phyloP scores from a whole-genome alignment of 1,140 invertebrate genomes.

The Spodoptera litura region DNA sequence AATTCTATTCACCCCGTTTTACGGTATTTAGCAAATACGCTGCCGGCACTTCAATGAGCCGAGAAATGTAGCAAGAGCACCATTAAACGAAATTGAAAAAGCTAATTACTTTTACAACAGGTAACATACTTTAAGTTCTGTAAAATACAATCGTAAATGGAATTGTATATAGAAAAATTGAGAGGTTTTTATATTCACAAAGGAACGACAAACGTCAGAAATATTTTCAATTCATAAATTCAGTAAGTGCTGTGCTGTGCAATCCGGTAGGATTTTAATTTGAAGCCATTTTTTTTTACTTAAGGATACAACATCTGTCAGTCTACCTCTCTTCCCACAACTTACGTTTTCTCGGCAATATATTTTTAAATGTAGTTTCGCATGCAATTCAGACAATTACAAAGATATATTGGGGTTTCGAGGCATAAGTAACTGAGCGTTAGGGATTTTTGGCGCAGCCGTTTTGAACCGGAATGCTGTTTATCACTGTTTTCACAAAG shows the following conservation, averaged over 20 bases:
- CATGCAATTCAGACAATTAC: constrained; percentile 21
- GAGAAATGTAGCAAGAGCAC: neutral
- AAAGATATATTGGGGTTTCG: constrained; percentile 2
- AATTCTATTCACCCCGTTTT: too few species aligned
- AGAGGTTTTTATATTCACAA: too few species aligned
- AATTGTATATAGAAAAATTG: too few species aligned
- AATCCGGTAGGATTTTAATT: too few species aligned
- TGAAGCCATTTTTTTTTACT: too few species aligned
- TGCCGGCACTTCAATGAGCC: neutral
- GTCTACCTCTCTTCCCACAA: too few species aligned
- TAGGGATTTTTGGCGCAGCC: constrained; percentile 21
- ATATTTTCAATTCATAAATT: too few species aligned
- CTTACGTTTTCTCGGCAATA: too few species aligned
- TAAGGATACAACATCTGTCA: too few species aligned
- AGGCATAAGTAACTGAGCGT: neutral
- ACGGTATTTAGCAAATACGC: neutral
- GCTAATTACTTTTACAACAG: constrained; percentile 4
- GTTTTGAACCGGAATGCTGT: constrained; percentile 19
- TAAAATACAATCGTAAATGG: neutral
- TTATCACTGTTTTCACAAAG: neutral
- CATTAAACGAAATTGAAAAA: neutral
- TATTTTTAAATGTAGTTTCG: constrained; percentile 9
- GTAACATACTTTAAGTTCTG: neutral
- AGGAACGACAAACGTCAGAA: too few species aligned
- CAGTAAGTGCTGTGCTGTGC: too few species aligned